These are phyloP conservation scores for Neotoxoptera formosana DNA, from an alignment of 1,140 invertebrate species.

Conservation along the genomic window DNA sequence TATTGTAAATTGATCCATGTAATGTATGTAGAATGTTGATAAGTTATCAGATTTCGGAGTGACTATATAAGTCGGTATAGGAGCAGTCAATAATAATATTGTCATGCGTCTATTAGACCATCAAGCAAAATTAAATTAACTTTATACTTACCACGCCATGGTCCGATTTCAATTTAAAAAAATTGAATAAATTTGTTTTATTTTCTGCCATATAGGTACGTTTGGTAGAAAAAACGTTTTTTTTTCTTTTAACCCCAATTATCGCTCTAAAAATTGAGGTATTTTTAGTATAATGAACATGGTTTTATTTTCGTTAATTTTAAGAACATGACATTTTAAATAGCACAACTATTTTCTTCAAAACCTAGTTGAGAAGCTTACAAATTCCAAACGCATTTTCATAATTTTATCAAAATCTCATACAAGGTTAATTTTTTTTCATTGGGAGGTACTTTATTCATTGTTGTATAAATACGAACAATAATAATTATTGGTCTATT, in stretches of 20 bases:
- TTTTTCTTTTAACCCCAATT: background rate
- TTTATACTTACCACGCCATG: background rate
- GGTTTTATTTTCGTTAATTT: background rate
- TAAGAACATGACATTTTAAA: background rate
- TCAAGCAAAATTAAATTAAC: background rate
- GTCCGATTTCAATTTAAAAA: background rate
- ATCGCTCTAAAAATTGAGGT: background rate
- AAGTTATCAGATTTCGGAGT: background rate
- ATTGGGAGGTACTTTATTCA: background rate
- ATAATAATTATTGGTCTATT: background rate
- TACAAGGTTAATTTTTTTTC: background rate
- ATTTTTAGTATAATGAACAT: background rate
- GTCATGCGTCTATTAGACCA: background rate
- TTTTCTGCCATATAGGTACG: background rate
- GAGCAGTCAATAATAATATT: background rate
- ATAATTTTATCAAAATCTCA: background rate
- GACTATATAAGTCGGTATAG: background rate
- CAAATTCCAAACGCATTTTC: background rate
- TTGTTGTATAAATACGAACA: background rate
- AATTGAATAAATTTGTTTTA: background rate
- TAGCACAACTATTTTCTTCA: background rate
- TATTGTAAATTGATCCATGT: background rate
- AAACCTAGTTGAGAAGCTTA: background rate
- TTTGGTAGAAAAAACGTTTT: background rate
- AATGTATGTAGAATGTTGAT: no score